A percentile compares a stretch with the other conserved stretches of the same genome.
Conservation (phyloP, 2,113 vertebrate genomes). For the Alouatta palliata region DNA sequence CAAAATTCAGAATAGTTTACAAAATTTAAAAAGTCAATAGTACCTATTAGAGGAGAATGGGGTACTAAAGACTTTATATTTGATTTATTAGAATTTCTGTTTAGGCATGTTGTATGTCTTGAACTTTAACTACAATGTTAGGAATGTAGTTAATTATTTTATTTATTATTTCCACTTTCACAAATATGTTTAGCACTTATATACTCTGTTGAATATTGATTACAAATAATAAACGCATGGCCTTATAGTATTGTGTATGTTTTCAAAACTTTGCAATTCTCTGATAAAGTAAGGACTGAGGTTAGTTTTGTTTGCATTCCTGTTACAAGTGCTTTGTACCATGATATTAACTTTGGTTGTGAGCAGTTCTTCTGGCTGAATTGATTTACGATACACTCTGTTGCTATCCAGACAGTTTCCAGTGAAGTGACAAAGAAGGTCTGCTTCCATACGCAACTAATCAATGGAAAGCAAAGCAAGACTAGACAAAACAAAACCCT, state of each 20-base stretch:
- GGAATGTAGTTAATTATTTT: neutral
- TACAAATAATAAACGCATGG: neutral
- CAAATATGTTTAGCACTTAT: neutral
- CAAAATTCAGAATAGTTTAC: neutral
- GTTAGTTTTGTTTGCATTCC: slow-evolving; percentile 41
- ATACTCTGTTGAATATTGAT: neutral
- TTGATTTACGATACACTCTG: slow-evolving; percentile 82
- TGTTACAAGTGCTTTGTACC: slow-evolving; percentile 68
- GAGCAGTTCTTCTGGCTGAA: slow-evolving; percentile 62
- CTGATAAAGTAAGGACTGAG: neutral
- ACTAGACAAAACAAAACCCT: slow-evolving; percentile 76
- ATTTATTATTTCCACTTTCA: neutral
- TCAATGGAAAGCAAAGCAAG: slow-evolving; percentile 80
- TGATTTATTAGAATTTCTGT: neutral
- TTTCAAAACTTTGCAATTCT: slow-evolving; percentile 40
- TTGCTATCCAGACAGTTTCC: slow-evolving; percentile 78
- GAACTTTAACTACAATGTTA: neutral
- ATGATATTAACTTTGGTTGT: slow-evolving; percentile 76
- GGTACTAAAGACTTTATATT: neutral
- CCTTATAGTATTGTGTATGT: neutral
- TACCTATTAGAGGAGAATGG: neutral
- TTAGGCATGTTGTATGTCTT: neutral
- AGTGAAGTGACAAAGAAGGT: slow-evolving; percentile 83
- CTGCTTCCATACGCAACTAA: slow-evolving; percentile 76
- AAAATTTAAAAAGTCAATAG: neutral